A percentile compares a stretch with the other conserved stretches of the same genome.
Evolutionary conservation across 2,888 invertebrate species (phyloP).

Genomic region (Smittia aterrima): DNA sequence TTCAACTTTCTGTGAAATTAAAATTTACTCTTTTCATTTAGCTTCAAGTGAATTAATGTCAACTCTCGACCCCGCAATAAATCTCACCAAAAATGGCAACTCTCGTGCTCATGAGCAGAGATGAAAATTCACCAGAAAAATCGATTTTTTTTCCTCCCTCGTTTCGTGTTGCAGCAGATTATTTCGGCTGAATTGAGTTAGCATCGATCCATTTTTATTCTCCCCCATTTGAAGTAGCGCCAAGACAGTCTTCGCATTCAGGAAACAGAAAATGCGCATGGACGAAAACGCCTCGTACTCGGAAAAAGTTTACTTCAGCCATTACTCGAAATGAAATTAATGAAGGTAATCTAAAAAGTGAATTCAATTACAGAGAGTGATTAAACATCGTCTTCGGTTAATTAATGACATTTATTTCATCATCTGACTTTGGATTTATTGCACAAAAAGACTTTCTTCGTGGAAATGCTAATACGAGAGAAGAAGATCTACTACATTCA

Average conservation of each 20-base stretch:
- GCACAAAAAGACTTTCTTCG: too few relatives aligned
- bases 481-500: too few relatives aligned
- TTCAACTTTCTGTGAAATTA: too few relatives aligned
- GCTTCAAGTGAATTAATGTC: too few relatives aligned
- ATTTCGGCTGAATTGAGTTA: neutral
- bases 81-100: too few relatives aligned
- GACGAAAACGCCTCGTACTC: neutral
- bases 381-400: neutral
- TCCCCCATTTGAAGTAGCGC: neutral
- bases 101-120: too few relatives aligned
- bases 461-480: too few relatives aligned
- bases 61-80: too few relatives aligned
- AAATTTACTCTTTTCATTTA: too few relatives aligned
- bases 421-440: too few relatives aligned
- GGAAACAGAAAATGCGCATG: neutral
- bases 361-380: neutral
- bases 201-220: neutral
- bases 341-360: neutral
- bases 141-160: neutral
- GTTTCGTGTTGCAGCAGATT: neutral
- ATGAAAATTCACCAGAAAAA: neutral
- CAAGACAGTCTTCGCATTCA: neutral
- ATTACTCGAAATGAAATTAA: neutral
- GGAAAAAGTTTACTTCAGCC: neutral
- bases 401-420: conserved; percentile 1